Evolutionary conservation across 2,113 vertebrate genomes (phyloP).

Genomic region (Amia ocellicauda): DNA sequence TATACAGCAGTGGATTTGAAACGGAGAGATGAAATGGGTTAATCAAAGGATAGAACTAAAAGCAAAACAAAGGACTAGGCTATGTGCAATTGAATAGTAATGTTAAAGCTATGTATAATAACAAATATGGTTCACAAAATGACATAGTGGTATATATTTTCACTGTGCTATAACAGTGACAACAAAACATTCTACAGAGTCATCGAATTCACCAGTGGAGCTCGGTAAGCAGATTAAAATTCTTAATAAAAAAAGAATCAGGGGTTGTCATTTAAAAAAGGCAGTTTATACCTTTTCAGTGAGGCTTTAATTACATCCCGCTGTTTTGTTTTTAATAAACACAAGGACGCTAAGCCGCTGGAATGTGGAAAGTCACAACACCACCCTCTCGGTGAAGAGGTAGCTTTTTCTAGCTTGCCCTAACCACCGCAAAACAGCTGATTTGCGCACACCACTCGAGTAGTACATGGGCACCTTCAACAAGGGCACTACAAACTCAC

Average conservation of each 20-base stretch:
- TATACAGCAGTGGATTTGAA: no score
- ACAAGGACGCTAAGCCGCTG: neutral
- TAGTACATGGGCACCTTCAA: neutral
- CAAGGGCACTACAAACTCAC: neutral
- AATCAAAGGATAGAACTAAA: no score
- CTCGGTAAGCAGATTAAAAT: neutral
- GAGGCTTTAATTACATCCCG: neutral
- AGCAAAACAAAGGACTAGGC: no score
- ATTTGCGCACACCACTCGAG: neutral
- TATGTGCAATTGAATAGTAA: no score
- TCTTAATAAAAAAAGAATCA: neutral
- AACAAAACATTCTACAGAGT: no score
- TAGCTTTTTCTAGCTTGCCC: neutral
- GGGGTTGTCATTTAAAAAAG: neutral
- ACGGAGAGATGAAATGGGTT: no score
- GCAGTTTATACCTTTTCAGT: neutral
- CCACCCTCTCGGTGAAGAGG: neutral
- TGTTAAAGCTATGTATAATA: no score
- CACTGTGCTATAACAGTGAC: no score
- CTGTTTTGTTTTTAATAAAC: conserved; percentile 11
- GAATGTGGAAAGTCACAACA: neutral
- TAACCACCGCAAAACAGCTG: neutral
- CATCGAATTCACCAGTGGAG: no score
- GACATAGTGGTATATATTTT: no score
- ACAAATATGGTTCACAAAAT: no score